Base-by-base conservation (phyloP, 2,797 vertebrate species). In the Columba guinea region DNA sequence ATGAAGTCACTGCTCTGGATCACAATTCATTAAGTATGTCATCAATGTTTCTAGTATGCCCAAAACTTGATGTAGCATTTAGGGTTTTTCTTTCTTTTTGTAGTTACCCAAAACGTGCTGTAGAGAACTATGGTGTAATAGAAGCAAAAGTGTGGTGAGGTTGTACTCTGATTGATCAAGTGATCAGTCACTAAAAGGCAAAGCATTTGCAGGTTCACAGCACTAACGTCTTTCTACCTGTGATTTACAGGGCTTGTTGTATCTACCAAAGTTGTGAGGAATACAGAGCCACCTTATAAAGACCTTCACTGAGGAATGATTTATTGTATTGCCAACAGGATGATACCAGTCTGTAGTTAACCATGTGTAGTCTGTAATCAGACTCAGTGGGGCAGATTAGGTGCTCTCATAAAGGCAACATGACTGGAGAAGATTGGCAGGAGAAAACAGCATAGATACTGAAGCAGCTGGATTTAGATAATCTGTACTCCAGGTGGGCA, bases 311-410 rank as follows among this genome's bases (percentile, higher is more conserved):
- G 51, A 55, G 63, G 52, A 89, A 46, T 52, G 70, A 37, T 56
- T 91, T 46, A 30, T 70, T 60, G 84, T 70, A 51, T 46, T 88
- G 82, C 58, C 67, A 76, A 34, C 30, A 32, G 67, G 80, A 63
- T 46, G 59, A 65, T 52, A 79, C 56, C 22, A 60, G 84, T 79
- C 80, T 84, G 2, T 84, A 58, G 59, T 93, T 93, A 95, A 63
- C 55, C 11, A 11, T 24, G 67, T 67, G 63, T 93, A 67, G 63
- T 56, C 85, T 92, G 74, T 94, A 94, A 89, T 95, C 52, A 76
- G 48, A 52, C 80, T 73, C 90, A 49, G 92, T 89, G 63, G 86
- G 94, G 70, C 56, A 76, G 74, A 92, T 87, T 39, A 76, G 52
- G 39, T 79, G 63, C n/a, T 87, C 24, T 79, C 44, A 5, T 55